Evolutionary conservation across 2,797 vertebrate genomes (phyloP), one percentile per base, ranked within the genome.

Genomic region (Podarcis siculus): DNA sequence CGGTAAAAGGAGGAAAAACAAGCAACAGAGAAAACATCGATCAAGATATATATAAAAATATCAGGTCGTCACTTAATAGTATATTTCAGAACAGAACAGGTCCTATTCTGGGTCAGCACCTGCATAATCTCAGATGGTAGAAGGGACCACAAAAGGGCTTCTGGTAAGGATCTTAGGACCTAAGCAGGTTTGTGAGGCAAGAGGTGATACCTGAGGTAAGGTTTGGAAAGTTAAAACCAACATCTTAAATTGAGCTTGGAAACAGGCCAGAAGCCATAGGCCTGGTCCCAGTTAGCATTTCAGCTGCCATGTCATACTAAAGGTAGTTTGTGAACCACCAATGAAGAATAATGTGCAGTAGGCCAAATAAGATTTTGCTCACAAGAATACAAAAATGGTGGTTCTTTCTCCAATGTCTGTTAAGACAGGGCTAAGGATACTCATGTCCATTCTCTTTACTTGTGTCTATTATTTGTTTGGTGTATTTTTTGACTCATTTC

Each of bases 401-500:
- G 25, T 61, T 25, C 37, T 80, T 79, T 58, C 42, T 35, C 37
- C 10, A 6, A 17, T 75, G 12, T 58, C 45, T 84, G 49, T 27
- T 37, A 58, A 84, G 76, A 39, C 27, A 77, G 35, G 58, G 21
- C 23, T 32, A 39, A 85, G 17, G 75, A 78, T 23, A 75, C 23
- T 35, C 32, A 21, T n/a, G 27, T 8, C 17, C 35, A 19, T 21
- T 69, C 19, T 42, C 45, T 8, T 55, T 23, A 32, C 8, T 21
- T 45, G 15, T 2, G n/a, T 42, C 8, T 71, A 45, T 82, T 83
- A 32, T 49, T 61, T 58, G 8, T 71, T 78, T 78, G 35, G 19
- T 58, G 27, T 69, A 69, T 42, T 66, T 75, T 71, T 73, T 87
- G 45, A 87, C 7, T 64, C 55, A 45, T 87, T 81, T 87, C 37